phyloP scores from a whole-genome alignment of 1,140 invertebrate species.

The Temnothorax nylanderi region DNA sequence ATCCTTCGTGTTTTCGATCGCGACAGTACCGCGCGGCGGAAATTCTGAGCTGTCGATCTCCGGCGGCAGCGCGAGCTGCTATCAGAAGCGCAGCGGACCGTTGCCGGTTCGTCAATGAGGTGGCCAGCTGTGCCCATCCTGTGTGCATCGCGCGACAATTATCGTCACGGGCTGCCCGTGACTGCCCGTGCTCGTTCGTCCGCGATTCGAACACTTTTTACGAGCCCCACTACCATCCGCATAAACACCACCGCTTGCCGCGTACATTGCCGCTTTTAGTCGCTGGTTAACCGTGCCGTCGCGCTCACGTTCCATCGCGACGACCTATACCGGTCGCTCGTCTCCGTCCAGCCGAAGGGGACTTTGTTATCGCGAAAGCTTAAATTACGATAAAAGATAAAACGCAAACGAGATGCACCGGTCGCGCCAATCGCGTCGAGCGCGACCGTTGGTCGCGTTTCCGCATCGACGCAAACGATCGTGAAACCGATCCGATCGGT shows the following conservation, averaged over 20 bases:
- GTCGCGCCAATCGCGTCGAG: not conserved
- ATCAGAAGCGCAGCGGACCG: constrained; percentile 49
- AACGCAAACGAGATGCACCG: constrained; percentile 33
- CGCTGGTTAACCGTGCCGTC: constrained; percentile 62
- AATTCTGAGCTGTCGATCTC: not conserved
- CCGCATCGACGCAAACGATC: not conserved
- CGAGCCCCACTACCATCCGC: constrained; percentile 76
- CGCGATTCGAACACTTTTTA: constrained; percentile 69
- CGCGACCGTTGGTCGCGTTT: not conserved
- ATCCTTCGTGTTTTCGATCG: not conserved
- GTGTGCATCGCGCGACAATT: constrained; percentile 77
- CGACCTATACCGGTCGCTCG: not conserved
- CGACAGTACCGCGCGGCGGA: not conserved
- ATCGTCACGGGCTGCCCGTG: constrained; percentile 69
- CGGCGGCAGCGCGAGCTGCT: not conserved
- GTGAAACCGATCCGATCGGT: not conserved
- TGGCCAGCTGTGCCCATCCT: constrained; percentile 82
- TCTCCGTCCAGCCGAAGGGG: not conserved
- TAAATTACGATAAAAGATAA: not conserved
- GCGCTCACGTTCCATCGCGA: not conserved
- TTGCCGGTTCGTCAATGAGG: constrained; percentile 74
- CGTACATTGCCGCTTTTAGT: constrained; percentile 72
- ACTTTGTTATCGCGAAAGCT: not conserved
- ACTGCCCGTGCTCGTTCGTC: constrained; percentile 59
- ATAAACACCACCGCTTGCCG: constrained; percentile 61